These are phyloP conservation scores for Clytia hemisphaerica DNA, from an alignment of 30 jellyfish, hydroid and myxozoan genomes.

Conservation along the genomic window DNA sequence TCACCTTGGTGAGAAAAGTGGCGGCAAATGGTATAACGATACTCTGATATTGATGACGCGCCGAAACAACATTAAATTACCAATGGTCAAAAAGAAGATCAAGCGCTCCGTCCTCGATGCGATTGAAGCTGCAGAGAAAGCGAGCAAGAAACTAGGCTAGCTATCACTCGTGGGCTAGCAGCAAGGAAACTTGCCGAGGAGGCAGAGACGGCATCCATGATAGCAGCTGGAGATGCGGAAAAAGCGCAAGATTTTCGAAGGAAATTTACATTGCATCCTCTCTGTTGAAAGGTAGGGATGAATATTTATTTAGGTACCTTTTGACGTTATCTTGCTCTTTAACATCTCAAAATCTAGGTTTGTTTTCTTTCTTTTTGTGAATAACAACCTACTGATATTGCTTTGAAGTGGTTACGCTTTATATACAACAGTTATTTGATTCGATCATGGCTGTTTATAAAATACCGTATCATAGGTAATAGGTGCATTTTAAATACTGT, in stretches of 20 bases:
- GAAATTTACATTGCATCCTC: conserved; percentile 32
- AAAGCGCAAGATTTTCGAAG: conserved; percentile 47
- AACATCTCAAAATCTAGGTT: too few species aligned
- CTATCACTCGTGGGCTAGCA: conserved; percentile 65
- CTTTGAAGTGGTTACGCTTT: too few species aligned
- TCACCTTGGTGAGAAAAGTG: conserved; percentile 32
- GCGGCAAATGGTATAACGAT: conserved; percentile 92
- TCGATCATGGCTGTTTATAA: too few species aligned
- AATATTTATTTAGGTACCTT: not conserved
- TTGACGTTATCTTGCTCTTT: not conserved
- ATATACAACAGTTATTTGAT: too few species aligned
- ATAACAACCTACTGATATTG: too few species aligned
- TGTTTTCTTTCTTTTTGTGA: too few species aligned
- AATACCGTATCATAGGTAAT: too few species aligned
- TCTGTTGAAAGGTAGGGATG: conserved; percentile 25
- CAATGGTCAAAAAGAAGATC: conserved; percentile 59
- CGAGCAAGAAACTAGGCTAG: conserved; percentile 74
- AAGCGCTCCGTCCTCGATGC: conserved; percentile 62
- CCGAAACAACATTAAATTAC: conserved; percentile 47
- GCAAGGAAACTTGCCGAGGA: conserved; percentile 76
- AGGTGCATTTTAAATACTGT: too few species aligned
- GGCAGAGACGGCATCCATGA: conserved; percentile 61
- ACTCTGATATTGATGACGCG: conserved; percentile 49
- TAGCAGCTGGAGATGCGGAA: conserved; percentile 52
- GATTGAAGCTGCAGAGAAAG: conserved; percentile 68